phyloP scores from a whole-genome alignment of 2,797 vertebrate species.

The Acomys russatus region DNA sequence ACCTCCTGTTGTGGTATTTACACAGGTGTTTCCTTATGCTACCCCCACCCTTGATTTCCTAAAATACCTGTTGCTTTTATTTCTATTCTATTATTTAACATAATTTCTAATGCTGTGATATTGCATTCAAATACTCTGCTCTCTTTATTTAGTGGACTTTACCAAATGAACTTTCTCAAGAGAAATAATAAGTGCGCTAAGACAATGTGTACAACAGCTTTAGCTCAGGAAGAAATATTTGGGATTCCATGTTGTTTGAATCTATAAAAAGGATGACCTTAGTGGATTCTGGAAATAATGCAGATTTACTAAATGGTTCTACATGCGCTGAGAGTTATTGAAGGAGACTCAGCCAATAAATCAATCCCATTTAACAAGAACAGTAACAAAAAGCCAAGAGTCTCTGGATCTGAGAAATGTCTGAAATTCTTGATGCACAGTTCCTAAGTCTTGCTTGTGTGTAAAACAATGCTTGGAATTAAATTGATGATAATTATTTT shows the following conservation, averaged over 20 bases:
- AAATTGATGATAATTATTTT: neutral
- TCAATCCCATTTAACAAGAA: slow-evolving; percentile 82
- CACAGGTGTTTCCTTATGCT: neutral
- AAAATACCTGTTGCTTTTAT: neutral
- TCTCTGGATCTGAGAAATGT: slow-evolving; percentile 86
- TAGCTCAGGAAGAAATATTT: slow-evolving; percentile 83
- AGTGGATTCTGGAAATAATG: slow-evolving; percentile 83
- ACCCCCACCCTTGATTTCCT: neutral
- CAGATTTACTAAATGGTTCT: slow-evolving; percentile 87
- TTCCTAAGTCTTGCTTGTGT: slow-evolving; percentile 85
- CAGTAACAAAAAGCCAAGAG: slow-evolving; percentile 67
- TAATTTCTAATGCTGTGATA: slow-evolving; percentile 43
- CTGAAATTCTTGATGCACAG: slow-evolving; percentile 73
- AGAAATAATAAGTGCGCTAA: slow-evolving; percentile 76
- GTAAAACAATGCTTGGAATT: slow-evolving; percentile 74
- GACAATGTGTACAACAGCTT: slow-evolving; percentile 81
- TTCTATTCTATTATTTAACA: neutral
- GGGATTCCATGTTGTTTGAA: slow-evolving; percentile 87
- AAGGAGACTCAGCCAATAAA: slow-evolving; percentile 83
- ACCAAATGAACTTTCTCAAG: slow-evolving; percentile 13
- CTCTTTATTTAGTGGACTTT: slow-evolving; percentile 75
- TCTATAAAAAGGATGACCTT: slow-evolving; percentile 87
- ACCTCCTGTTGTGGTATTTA: neutral
- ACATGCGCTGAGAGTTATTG: slow-evolving; percentile 88
- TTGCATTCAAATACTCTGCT: slow-evolving; percentile 31